These are phyloP conservation scores for Acrocephalus scirpaceus DNA, from an alignment of 2,797 vertebrate species.

Conservation along the genomic window DNA sequence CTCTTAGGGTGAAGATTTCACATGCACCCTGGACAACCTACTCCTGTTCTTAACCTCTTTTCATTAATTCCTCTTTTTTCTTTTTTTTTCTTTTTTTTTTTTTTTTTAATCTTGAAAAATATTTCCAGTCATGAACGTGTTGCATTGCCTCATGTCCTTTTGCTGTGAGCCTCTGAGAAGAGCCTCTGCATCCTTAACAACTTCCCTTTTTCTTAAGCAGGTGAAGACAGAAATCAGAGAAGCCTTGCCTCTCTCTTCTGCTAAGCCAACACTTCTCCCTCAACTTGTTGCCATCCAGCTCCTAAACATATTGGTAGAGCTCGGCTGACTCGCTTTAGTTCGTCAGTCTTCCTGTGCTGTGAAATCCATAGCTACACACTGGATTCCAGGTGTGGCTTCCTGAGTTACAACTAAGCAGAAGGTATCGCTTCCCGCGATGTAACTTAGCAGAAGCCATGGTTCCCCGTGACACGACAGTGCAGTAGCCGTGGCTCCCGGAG, in stretches of 20 bases:
- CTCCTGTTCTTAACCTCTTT: not conserved
- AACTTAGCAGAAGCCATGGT: rapidly evolving
- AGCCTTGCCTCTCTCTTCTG: not conserved
- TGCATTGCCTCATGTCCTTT: not conserved
- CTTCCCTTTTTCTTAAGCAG: not conserved
- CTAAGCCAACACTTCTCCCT: not conserved
- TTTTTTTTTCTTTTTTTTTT: not conserved
- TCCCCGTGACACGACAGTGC: rapidly evolving
- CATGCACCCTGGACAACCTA: not conserved
- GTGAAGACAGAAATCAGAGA: not conserved
- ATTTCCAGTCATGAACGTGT: not conserved
- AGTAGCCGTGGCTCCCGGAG: no score
- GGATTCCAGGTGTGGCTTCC: not conserved
- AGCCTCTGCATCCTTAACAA: not conserved
- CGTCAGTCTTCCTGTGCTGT: not conserved
- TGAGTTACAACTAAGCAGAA: rapidly evolving
- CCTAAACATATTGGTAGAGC: not conserved
- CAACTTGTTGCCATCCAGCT: not conserved
- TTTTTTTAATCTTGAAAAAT: not conserved
- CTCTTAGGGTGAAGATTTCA: not conserved
- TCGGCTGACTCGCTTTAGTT: not conserved
- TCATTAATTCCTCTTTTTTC: not conserved
- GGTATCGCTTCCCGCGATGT: rapidly evolving
- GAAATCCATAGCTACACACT: not conserved
- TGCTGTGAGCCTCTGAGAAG: not conserved